Conservation (phyloP, 1,140 invertebrate genomes). For the Palaemon carinicauda region DNA sequence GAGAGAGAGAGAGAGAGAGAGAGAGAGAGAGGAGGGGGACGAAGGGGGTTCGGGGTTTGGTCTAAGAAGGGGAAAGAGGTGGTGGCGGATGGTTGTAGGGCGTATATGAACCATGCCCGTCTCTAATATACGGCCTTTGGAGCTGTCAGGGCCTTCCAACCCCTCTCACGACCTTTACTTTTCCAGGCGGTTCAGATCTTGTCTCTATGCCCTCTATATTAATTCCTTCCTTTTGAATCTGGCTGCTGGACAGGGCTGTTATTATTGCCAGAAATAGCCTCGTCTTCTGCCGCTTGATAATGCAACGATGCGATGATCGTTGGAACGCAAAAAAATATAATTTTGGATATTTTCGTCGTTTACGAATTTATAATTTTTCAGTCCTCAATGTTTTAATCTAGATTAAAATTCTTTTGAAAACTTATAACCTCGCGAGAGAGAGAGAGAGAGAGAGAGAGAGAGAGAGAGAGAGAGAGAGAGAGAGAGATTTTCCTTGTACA, state of each 20-base stretch:
- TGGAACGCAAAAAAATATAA: too few species aligned
- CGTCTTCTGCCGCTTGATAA: too few species aligned
- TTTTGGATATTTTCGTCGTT: too few species aligned
- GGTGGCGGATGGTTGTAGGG: neutral
- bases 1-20: neutral
- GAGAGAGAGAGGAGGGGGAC: neutral
- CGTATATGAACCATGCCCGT: conserved; percentile 42
- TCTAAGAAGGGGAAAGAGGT: neutral
- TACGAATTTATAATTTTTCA: too few species aligned
- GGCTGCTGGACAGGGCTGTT: neutral
- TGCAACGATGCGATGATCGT: too few species aligned
- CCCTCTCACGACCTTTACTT: conserved; percentile 33
- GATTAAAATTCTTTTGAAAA: too few species aligned
- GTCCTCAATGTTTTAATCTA: too few species aligned
- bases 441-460: conserved; percentile 9
- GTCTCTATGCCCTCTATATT: neutral
- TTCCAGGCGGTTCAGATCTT: neutral
- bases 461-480: neutral
- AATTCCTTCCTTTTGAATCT: neutral
- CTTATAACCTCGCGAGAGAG: neutral
- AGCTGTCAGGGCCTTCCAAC: conserved; percentile 36
- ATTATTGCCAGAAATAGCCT: too few species aligned
- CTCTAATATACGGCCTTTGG: conserved; percentile 38
- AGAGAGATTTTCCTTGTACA: too few species aligned
- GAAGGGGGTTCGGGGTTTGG: neutral